Percentiles rank a stretch among this genome's conserved stretches.
Conservation (phyloP, 1,140 invertebrate species). For the Andricus grossulariae region DNA sequence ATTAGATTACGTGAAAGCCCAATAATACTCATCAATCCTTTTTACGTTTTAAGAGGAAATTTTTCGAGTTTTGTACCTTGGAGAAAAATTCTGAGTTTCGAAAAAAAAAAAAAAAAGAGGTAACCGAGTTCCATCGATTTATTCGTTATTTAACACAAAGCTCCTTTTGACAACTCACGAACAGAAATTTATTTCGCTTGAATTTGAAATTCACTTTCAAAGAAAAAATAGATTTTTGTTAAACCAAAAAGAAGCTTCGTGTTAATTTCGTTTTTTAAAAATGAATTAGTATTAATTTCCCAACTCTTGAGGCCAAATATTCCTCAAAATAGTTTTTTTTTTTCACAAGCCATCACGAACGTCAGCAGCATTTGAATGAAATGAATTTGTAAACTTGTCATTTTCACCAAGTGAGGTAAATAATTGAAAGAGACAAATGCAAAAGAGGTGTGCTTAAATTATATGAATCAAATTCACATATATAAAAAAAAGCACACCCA, state of each 20-base stretch:
- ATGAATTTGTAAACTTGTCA: constrained; percentile 4
- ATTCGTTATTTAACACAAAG: background rate
- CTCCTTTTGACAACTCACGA: background rate
- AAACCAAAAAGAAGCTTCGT: background rate
- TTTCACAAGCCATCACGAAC: background rate
- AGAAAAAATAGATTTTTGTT: background rate
- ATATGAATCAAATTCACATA: constrained; percentile 11
- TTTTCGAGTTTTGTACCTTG: background rate
- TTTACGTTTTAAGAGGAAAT: background rate
- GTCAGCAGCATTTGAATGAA: background rate
- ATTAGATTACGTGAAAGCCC: constrained; percentile 14
- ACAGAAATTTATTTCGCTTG: background rate
- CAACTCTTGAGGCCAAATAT: background rate
- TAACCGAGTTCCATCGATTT: no score
- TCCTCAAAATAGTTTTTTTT: background rate
- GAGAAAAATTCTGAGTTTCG: no score
- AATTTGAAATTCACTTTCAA: background rate
- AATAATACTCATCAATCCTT: constrained; percentile 9
- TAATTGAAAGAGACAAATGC: background rate
- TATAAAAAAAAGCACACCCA: constrained; percentile 48
- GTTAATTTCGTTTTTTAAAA: background rate
- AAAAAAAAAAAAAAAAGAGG: no score
- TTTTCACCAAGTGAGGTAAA: background rate
- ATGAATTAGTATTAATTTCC: background rate
- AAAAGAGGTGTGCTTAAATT: constrained; percentile 31